Percentiles rank a stretch among this genome's conserved stretches.
Evolutionary conservation across 2,113 vertebrate species (phyloP).

Genomic region (Neomonachus schauinslandi): DNA sequence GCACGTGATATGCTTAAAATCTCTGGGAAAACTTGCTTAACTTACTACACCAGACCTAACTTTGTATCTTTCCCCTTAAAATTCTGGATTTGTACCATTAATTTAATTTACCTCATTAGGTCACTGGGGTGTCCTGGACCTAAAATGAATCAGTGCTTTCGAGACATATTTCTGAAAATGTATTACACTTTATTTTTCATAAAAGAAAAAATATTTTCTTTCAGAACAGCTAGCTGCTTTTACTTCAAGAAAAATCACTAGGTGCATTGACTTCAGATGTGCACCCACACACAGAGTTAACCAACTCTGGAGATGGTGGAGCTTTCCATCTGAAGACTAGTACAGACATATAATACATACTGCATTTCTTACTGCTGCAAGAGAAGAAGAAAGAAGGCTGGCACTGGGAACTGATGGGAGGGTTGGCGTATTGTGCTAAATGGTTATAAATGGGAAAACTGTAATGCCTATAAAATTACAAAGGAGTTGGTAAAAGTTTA

Average conservation of each 20-base stretch:
- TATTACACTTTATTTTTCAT: neutral
- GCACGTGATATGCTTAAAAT: neutral
- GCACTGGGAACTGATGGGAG: neutral
- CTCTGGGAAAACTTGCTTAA: neutral
- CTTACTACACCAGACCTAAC: neutral
- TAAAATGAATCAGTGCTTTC: conserved; percentile 37
- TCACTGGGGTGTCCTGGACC: neutral
- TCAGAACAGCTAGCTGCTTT: neutral
- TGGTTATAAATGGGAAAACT: neutral
- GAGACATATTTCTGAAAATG: conserved; percentile 27
- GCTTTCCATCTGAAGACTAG: neutral
- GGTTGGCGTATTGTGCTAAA: neutral
- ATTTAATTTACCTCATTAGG: neutral
- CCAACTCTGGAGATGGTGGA: neutral
- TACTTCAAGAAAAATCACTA: conserved; percentile 18
- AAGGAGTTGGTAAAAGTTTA: neutral
- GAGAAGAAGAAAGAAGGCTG: neutral
- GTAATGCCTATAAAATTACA: neutral
- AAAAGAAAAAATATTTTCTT: conserved; percentile 17
- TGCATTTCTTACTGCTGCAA: neutral
- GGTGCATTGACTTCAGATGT: neutral
- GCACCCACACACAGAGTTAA: neutral
- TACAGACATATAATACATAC: neutral
- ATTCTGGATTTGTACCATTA: neutral
- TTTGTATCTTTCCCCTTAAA: neutral